Evolutionary conservation across 2,888 invertebrate species (phyloP).

Genomic region (Xylota segnis): DNA sequence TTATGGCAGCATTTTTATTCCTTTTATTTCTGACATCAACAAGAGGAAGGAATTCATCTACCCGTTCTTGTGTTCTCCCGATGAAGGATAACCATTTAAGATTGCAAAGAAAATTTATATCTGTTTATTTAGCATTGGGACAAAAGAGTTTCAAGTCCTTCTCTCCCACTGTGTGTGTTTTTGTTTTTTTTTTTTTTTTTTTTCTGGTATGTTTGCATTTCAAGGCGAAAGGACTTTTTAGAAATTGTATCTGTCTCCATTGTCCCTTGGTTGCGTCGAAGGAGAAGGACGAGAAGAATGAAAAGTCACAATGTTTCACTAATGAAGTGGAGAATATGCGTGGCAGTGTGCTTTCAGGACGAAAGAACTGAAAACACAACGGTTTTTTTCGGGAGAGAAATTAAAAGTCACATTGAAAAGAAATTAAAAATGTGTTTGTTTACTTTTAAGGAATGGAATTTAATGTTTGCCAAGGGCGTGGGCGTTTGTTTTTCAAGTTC

Average conservation of each 20-base stretch:
- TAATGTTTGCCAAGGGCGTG: not conserved
- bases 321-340: slow-evolving; percentile 55
- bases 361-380: not conserved
- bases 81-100: slow-evolving; percentile 1
- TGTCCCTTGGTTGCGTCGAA: not conserved
- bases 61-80: not conserved
- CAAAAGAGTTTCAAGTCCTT: slow-evolving; percentile 34
- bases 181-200: no score
- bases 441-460: not conserved
- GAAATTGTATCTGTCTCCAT: slow-evolving; percentile 22
- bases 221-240: slow-evolving; percentile 18
- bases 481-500: not conserved
- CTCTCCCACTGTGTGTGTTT: not conserved
- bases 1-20: not conserved
- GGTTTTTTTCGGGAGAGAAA: slow-evolving; percentile 7
- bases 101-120: slow-evolving; percentile 14
- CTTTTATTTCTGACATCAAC: not conserved
- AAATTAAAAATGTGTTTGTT: slow-evolving; percentile 18
- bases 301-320: slow-evolving; percentile 21
- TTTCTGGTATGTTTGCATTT: slow-evolving; percentile 25
- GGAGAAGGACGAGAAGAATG: not conserved
- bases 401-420: slow-evolving; percentile 17
- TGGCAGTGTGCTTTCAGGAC: slow-evolving; percentile 23
- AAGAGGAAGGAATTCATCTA: not conserved
- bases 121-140: slow-evolving; percentile 28